Base-by-base conservation (phyloP, 2,113 vertebrate species). In the Eleginops maclovinus region DNA sequence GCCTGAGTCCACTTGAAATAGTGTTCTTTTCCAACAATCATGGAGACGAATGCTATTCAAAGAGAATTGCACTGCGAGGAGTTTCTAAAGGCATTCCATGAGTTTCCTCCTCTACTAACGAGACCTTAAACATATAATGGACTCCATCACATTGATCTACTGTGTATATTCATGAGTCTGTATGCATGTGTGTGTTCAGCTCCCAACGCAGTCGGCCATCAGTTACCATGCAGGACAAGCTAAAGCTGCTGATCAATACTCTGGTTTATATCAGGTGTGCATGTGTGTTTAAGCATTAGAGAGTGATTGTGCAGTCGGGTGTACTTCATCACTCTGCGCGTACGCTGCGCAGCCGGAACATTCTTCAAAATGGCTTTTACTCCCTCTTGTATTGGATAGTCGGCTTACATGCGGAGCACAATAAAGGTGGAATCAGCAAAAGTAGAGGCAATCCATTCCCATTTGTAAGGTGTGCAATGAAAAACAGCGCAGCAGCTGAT, bases 161-260 rank as follows among this genome's bases (percentile, higher is more conserved):
- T 31, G 47, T 6, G 36, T 54, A 51, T 31, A 5, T 11, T 16
- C 54, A 58, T 50, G 49, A 36, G 58, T 36, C 24, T 49, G 44
- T 19, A 46, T 62, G 31, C 59, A 49, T 4, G 36, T 28, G 43
- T 21, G 58, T 43, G n/a, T 6, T n/a, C n/a, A 9, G 12, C 59
- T 24, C 61, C 21, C 21, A 11, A 15, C 60, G 19, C 22, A 24
- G 22, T 43, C 36, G 10, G 44, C 61, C 1, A 65, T 85, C 77
- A 22, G 70, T 86, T 83, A 36, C 59, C 13, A 13, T 19, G 58
- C 51, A 31, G 26, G 77, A 87, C 82, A 64, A 58, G 56, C 66
- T 66, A 47, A 82, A 85, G 82, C 88, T 71, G 56, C 77, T 19
- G 71, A 86, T 91, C 90, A 79, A 86, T 90, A 55, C 26, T 4